Evolutionary conservation across 2,888 invertebrate genomes (phyloP), one percentile per base, ranked within the genome.

Genomic region (Hydrotaea diabolus): DNA sequence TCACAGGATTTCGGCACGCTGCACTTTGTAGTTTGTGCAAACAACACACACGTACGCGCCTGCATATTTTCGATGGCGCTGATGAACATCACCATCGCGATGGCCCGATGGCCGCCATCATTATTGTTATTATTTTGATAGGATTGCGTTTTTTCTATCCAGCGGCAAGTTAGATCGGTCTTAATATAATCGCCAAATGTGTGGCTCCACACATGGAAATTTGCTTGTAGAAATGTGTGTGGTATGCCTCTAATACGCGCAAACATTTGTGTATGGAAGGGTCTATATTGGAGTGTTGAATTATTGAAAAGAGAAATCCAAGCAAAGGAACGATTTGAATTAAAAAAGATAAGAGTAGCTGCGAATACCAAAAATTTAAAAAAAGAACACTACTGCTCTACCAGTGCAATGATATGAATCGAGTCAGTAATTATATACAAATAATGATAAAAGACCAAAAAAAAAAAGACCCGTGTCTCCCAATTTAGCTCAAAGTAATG

Each of bases 121-220:
- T 69, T 69, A 69, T 69, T 69, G 69, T 69, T 69, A 69, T 69
- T 69, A 69, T 43, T 69, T 69, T 69, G 69, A 69, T 69, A 23
- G 69, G 43, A 46, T 69, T 46, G 69, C 23, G 43, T 46, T 69
- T 69, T 66, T 19, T 21, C 43, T 23, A 69, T 69, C 23, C 23
- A 46, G 69, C 43, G 23, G 2, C 46, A 11, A 69, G 46, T 69
- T 46, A 43, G 43, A 13, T 69, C 46, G 69, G 43, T 69, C 69
- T 43, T 69, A 69, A 69, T 69, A 69, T 69, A 69, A 69, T 69
- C 69, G 46, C 46, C 46, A 46, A 69, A 69, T 46, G 23, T 69
- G 46, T 69, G 69, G 69, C 43, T 13, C 15, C 23, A 19, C 15
- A 21, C 43, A 69, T 69, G 46, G 19, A 23, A 69, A 69, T 43